Evolutionary conservation across 2,797 vertebrate genomes (phyloP).

Genomic region (Acridotheres tristis): DNA sequence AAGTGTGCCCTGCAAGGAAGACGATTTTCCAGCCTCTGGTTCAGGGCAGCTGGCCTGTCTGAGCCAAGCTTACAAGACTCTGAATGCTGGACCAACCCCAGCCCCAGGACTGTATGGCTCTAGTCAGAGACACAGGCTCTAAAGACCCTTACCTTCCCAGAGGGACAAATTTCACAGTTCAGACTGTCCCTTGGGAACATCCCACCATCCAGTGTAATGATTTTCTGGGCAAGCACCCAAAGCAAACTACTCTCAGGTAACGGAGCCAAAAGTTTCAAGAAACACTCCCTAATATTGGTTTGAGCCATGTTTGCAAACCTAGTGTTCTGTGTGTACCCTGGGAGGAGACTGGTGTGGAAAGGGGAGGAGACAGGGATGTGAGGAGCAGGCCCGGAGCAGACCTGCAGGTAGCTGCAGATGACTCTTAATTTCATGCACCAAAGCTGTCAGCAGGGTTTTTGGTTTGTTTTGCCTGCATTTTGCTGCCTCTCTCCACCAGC

Average conservation of each 20-base stretch:
- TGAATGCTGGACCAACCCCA: background rate
- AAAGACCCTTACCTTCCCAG: background rate
- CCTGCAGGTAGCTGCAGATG: background rate
- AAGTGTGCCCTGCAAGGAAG: background rate
- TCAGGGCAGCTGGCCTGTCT: background rate
- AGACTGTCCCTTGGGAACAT: background rate
- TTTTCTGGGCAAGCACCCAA: background rate
- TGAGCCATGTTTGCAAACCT: background rate
- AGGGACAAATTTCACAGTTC: background rate
- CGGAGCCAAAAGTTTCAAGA: background rate
- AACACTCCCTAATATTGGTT: background rate
- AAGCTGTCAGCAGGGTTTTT: background rate
- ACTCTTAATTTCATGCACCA: background rate
- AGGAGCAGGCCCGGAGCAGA: background rate
- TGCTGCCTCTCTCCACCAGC: background rate
- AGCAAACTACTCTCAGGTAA: background rate
- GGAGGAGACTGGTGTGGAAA: background rate
- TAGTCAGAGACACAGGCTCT: background rate
- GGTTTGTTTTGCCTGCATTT: background rate
- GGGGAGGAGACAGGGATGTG: background rate
- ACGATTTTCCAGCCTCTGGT: background rate
- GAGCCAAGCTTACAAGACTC: background rate
- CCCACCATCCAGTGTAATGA: rapidly evolving
- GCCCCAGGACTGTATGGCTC: background rate
- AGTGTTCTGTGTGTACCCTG: rapidly evolving